phyloP scores from a whole-genome alignment of 2,888 invertebrate species.

The Asteroscopus sphinx region DNA sequence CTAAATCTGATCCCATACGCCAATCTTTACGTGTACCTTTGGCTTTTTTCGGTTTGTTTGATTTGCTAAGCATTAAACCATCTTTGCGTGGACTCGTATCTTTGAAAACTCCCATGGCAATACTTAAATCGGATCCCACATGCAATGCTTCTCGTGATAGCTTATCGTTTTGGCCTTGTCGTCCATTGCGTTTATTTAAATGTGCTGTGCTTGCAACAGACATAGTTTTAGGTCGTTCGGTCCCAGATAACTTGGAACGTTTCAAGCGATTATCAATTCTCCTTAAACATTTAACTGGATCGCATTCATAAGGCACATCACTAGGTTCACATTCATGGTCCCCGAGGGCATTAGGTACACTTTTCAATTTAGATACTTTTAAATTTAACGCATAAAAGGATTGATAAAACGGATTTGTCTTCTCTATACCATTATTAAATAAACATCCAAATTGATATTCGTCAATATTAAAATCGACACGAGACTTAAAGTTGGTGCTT shows the following conservation, averaged over 20 bases:
- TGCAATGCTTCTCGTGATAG: neutral
- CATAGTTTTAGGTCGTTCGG: neutral
- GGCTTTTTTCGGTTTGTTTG: no score
- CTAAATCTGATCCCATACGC: constrained; percentile 16
- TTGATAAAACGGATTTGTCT: constrained; percentile 33
- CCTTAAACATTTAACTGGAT: constrained; percentile 42
- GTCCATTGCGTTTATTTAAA: neutral
- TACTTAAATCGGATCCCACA: constrained; percentile 15
- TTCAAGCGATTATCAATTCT: constrained; percentile 27
- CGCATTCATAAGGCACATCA: constrained; percentile 52
- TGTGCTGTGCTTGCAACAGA: neutral
- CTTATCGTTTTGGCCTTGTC: constrained; percentile 46
- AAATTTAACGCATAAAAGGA: constrained; percentile 46
- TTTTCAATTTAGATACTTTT: constrained; percentile 15
- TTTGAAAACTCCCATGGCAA: constrained; percentile 15
- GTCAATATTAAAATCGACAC: constrained; percentile 22
- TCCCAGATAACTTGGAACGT: neutral
- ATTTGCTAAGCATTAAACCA: no score
- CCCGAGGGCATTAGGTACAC: neutral
- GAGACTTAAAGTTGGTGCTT: constrained; percentile 10
- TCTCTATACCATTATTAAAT: constrained; percentile 5
- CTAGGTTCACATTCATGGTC: constrained; percentile 34
- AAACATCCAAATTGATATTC: constrained; percentile 17
- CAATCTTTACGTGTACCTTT: no score
- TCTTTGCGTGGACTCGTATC: constrained; percentile 12